Evolutionary conservation across 2,888 invertebrate genomes (phyloP).

Genomic region (Dicycla oo): DNA sequence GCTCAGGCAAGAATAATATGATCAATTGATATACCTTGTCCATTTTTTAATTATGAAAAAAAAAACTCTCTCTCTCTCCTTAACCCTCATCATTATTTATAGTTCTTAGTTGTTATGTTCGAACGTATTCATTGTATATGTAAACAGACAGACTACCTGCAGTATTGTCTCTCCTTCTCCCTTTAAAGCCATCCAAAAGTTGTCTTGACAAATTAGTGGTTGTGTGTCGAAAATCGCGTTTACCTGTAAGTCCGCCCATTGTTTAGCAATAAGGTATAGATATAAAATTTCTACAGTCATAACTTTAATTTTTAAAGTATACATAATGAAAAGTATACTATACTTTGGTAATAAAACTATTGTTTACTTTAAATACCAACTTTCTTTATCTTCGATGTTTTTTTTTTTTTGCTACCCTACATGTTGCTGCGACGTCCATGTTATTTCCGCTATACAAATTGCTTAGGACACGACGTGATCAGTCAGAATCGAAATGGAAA

Average conservation of each 20-base stretch:
- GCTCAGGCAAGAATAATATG: too few relatives aligned
- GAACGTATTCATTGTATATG: neutral
- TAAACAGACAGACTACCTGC: neutral
- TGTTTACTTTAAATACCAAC: neutral
- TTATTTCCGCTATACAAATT: neutral
- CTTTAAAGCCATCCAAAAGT: too few relatives aligned
- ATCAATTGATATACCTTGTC: too few relatives aligned
- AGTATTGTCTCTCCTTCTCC: neutral
- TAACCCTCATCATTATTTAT: neutral
- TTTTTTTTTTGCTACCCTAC: neutral
- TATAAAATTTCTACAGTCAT: too few relatives aligned
- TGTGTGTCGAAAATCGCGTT: too few relatives aligned
- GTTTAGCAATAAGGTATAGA: too few relatives aligned
- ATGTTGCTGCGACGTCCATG: neutral
- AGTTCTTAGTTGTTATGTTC: neutral
- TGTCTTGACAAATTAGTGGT: too few relatives aligned
- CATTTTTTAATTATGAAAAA: neutral
- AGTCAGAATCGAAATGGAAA: conserved; percentile 9
- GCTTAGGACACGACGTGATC: conserved; percentile 4
- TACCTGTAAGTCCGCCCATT: too few relatives aligned
- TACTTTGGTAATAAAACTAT: neutral
- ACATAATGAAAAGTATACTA: neutral
- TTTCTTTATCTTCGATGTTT: neutral
- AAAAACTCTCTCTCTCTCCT: neutral
- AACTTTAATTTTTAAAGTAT: neutral